phyloP scores from a whole-genome alignment of 2,113 vertebrate species.

The Hippopotamus amphibius region DNA sequence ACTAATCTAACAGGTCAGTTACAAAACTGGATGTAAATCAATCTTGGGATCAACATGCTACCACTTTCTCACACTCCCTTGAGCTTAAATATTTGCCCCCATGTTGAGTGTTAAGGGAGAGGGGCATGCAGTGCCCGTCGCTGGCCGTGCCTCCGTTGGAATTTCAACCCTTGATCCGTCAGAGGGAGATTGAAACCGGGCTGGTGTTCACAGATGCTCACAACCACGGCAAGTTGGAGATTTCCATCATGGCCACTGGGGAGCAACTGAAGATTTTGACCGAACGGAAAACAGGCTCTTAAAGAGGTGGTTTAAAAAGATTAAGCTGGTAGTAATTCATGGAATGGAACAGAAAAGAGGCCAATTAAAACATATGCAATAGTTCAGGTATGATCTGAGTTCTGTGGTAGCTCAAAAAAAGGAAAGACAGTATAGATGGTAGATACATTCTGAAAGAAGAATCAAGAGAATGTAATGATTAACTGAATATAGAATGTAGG shows the following conservation, averaged over 20 bases:
- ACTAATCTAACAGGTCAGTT: background rate
- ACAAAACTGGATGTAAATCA: background rate
- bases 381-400: background rate
- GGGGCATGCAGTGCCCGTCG: fast-evolving
- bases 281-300: background rate
- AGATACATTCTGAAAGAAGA: background rate
- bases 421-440: background rate
- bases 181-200: background rate
- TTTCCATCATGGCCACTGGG: background rate
- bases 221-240: too few relatives aligned
- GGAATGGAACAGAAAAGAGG: background rate
- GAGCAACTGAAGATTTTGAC: background rate
- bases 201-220: background rate
- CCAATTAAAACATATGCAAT: background rate
- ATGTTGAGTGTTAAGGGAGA: background rate
- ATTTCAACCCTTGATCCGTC: background rate
- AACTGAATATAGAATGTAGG: background rate
- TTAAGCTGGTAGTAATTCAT: background rate
- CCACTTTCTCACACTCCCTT: background rate
- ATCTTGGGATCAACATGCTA: background rate
- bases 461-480: background rate
- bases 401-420: background rate
- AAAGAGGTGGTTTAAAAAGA: background rate
- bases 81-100: background rate
- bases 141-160: background rate